phyloP scores from a whole-genome alignment of 2,797 vertebrate genomes.

The Enteromius trimaculatus region DNA sequence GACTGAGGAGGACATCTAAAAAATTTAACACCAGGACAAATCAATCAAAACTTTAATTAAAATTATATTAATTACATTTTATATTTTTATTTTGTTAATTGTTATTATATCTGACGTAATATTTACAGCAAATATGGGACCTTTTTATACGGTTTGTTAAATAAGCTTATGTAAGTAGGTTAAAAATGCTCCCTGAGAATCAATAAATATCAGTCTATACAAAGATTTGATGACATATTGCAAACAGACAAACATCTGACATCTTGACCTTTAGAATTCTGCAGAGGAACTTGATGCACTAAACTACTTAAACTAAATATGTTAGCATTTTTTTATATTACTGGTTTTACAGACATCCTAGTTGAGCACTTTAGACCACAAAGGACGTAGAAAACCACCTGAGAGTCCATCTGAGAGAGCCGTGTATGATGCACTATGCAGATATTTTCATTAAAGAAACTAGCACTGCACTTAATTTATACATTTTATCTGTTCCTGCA shows the following conservation, averaged over 20 bases:
- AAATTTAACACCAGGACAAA: background rate
- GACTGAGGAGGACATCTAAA: background rate
- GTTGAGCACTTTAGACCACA: constrained; percentile 8
- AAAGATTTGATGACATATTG: background rate
- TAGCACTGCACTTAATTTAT: background rate
- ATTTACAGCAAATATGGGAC: background rate
- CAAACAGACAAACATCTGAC: background rate
- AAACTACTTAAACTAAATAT: background rate
- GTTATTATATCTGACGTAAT: background rate
- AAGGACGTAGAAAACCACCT: background rate
- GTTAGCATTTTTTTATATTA: background rate
- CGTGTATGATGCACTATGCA: background rate
- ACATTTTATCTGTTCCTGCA: background rate
- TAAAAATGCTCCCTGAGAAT: background rate
- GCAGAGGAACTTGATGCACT: background rate
- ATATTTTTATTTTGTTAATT: background rate
- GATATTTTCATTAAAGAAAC: background rate
- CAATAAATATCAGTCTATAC: background rate
- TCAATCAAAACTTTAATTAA: background rate
- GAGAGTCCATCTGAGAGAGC: background rate
- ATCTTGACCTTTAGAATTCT: background rate
- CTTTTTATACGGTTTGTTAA: background rate
- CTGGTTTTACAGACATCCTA: constrained; percentile 13
- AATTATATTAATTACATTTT: too few relatives aligned
- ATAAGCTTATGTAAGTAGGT: background rate